Evolutionary conservation across 2,797 vertebrate genomes (phyloP).

Genomic region (Gambusia yucatana): DNA sequence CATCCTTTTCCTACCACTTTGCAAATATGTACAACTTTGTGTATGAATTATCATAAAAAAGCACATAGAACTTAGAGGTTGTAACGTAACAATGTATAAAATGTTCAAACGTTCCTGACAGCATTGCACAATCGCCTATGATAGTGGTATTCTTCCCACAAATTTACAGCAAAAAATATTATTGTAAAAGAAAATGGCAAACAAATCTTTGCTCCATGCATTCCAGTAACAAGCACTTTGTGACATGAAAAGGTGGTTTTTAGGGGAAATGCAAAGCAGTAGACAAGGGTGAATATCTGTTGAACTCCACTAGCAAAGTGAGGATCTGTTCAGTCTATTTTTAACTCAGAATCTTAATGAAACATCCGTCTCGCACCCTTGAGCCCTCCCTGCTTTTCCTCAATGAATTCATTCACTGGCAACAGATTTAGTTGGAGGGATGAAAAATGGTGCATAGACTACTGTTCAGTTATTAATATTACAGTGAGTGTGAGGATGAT

Average conservation of each 20-base stretch:
- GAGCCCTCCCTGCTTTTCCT: constrained; percentile 37
- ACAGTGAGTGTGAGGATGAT: constrained; percentile 9
- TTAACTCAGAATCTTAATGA: constrained; percentile 77
- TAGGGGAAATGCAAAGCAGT: constrained; percentile 29
- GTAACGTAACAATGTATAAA: not conserved
- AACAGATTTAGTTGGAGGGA: constrained; percentile 54
- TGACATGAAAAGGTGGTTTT: constrained; percentile 33
- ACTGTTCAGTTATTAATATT: constrained; percentile 50
- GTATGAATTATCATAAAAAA: not conserved
- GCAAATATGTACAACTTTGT: not conserved
- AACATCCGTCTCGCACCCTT: constrained; percentile 54
- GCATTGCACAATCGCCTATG: not conserved
- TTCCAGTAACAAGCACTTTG: constrained; percentile 27
- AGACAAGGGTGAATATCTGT: constrained; percentile 52
- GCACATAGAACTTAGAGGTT: not conserved
- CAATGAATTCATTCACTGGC: constrained; percentile 68
- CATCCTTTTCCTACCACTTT: not conserved
- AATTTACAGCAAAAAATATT: constrained; percentile 13
- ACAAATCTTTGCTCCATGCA: constrained; percentile 8
- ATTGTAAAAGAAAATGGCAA: constrained; percentile 24
- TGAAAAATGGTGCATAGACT: constrained; percentile 50
- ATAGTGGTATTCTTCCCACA: not conserved
- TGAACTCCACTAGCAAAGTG: constrained; percentile 53
- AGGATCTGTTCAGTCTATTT: constrained; percentile 69
- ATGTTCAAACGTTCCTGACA: not conserved